Base-by-base conservation (phyloP, 2,888 invertebrate species). In the Pomacea canaliculata region DNA sequence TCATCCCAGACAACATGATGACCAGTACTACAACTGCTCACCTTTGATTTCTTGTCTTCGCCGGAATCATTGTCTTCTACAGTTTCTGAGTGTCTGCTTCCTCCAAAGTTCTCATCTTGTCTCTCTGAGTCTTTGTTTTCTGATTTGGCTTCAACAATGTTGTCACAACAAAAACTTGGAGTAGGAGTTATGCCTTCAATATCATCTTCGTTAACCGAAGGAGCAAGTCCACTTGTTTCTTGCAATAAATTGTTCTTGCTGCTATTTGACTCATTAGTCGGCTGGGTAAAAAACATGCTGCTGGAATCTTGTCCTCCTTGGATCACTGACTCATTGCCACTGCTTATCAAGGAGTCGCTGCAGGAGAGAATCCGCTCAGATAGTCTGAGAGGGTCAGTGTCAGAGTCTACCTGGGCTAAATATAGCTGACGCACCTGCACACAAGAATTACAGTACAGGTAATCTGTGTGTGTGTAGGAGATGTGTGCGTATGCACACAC, bases 391-490 rank as follows among this genome's bases (percentile, higher is more conserved):
- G 59, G 18, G 56, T 73, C 62, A 37, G 46, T 62, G 13, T 74
- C 69, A 4, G n/a, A 19, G 7, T 69, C 74, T 48, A 19, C 23
- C 69, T 74, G 74, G 18, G 60, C 49, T 16, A 60, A 62, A 69
- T 74, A 74, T 49, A 74, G 69, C 69, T 74, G 74, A 13, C 74
- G 74, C 19, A 74, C 74, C 74, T 74, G 73, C 10, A 37, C 66
- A 66, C 65, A 66, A 10, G 70, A 13, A 60, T 9, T 8, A n/a
- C n/a, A 63, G 16, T n/a, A 16, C 51, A 56, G 51, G 16, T 56
- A 56, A 56, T 13, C 51, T 56, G 12, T 56, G 51, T 16, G 16
- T 16, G 16, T 16, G 16, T 7, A 56, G 2, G 37, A 37, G 37
- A 37, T 37, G 37, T 37, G 37, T 37, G 37, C 5, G 37, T 37